Base-by-base conservation (phyloP, 2,797 vertebrate species). In the Falco peregrinus region DNA sequence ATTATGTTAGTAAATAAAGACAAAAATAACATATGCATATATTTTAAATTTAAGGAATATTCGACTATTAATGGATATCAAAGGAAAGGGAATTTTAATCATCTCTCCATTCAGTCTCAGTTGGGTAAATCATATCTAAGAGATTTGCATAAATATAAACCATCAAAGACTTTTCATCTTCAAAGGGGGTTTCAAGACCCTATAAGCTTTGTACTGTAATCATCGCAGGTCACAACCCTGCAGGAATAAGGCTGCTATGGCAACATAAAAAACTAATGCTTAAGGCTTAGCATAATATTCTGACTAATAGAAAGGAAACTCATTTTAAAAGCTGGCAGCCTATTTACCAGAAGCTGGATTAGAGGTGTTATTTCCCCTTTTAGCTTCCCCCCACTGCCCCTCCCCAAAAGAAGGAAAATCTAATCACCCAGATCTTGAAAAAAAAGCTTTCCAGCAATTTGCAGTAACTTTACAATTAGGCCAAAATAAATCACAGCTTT, bases 121-220 rank as follows among this genome's bases (percentile, higher is more conserved):
- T 99, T 99, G 99, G 99, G 99, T 99, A 99, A 99, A 99, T 99
- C 99, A 99, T 99, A 99, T 99, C 99, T 99, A 98, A 99, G 99
- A 99, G 99, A 99, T 99, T 99, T 99, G 99, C 99, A 99, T 99
- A 99, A 99, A 99, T 99, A 99, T 99, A 99, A 99, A 99, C 99
- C 99, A 99, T 99, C 99, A 99, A 99, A 99, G 99, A 99, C 99
- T 99, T 99, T 99, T 99, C 99, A 99, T 99, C 99, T 99, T 99
- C 99, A 99, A 99, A 99, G 99, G 99, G 99, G 98, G 99, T 99
- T 99, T 99, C 99, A 99, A 99, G 99, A 99, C 99, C 99, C 99
- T 99, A 99, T 99, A 99, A 99, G 99, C 99, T 99, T 99, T 99
- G 99, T 99, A 99, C 99, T 99, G 99, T 99, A 99, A 99, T 99